Percentiles rank a stretch among this genome's conserved stretches.
Conservation (phyloP, 2,888 invertebrate genomes). For the Acronicta aceris region DNA sequence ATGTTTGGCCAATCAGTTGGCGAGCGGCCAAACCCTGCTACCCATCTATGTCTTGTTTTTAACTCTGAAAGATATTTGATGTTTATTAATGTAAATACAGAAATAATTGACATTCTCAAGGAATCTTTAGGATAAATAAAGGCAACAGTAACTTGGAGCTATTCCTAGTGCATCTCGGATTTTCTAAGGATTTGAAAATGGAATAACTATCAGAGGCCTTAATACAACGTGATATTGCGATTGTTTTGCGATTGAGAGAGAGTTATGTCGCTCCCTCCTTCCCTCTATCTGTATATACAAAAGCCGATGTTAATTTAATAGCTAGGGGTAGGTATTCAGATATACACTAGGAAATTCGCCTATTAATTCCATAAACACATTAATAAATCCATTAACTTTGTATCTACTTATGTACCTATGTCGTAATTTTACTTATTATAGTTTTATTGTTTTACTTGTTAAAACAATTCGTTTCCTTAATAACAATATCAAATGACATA, state of each 20-base stretch:
- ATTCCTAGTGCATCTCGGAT: background rate
- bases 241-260: too few species aligned
- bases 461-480: constrained; percentile 3
- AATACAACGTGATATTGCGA: too few species aligned
- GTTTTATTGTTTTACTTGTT: too few species aligned
- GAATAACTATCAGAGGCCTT: background rate
- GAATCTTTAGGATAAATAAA: constrained; percentile 28
- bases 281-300: too few species aligned
- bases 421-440: constrained; percentile 24
- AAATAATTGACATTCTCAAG: constrained; percentile 53
- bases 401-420: too few species aligned
- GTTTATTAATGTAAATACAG: constrained; percentile 48
- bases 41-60: constrained; percentile 65
- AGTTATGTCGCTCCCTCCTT: too few species aligned
- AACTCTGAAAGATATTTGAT: constrained; percentile 57
- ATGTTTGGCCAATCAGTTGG: constrained; percentile 65
- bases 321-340: too few species aligned
- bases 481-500: background rate
- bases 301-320: too few species aligned
- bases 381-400: too few species aligned
- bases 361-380: too few species aligned
- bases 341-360: too few species aligned
- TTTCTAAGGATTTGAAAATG: constrained; percentile 17
- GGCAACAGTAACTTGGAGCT: constrained; percentile 1
- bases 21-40: constrained; percentile 65